These are phyloP conservation scores for Neodiprion virginianus DNA, from an alignment of 1,140 invertebrate genomes.

Conservation along the genomic window DNA sequence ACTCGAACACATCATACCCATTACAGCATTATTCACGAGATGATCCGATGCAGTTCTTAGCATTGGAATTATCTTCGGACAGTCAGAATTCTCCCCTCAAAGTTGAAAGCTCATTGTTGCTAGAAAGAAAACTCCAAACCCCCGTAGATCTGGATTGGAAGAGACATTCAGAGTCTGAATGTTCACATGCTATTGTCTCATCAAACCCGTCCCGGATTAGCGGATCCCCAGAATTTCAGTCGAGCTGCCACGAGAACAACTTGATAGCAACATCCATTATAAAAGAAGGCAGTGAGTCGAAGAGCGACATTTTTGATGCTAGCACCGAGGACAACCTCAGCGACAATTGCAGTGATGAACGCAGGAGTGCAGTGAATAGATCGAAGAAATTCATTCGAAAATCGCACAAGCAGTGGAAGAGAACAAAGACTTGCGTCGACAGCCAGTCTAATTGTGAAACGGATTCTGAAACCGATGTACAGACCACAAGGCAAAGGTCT, in stretches of 20 bases:
- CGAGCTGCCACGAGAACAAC: constrained; percentile 8
- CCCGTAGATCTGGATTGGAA: neutral
- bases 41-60: constrained; percentile 30
- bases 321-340: constrained; percentile 1
- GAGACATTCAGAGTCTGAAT: neutral
- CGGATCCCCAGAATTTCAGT: constrained; percentile 16
- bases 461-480: neutral
- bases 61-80: constrained; percentile 20
- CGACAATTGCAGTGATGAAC: neutral
- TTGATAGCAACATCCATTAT: no score
- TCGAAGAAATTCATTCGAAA: neutral
- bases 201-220: constrained; percentile 10
- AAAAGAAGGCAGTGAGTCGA: neutral
- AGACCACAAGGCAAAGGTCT: neutral
- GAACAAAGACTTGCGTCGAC: neutral
- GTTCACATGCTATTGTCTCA: constrained; percentile 17
- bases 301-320: neutral
- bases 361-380: neutral
- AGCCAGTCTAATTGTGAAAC: neutral
- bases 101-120: neutral
- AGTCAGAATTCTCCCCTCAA: neutral
- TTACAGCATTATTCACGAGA: constrained; percentile 44
- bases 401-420: neutral
- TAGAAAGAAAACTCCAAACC: no score
- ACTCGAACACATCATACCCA: constrained; percentile 41